A percentile compares a stretch with the other conserved stretches of the same genome.
These are phyloP conservation scores for Tinea semifulvella DNA, from an alignment of 2,888 invertebrate species.

Conservation along the genomic window DNA sequence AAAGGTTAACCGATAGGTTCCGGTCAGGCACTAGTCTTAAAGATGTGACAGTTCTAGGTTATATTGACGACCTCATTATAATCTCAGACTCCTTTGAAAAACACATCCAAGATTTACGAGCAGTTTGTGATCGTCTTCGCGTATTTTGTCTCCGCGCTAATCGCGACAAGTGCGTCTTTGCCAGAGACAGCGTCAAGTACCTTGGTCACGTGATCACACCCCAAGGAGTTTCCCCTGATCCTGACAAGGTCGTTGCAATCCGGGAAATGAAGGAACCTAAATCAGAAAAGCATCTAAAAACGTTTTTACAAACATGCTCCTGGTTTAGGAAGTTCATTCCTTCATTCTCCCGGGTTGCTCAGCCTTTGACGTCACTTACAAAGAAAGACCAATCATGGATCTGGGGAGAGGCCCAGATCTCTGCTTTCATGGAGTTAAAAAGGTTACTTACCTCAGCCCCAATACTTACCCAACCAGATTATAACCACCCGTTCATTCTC, in stretches of 20 bases:
- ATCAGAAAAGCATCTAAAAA: conserved; percentile 19
- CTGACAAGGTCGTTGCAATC: conserved; percentile 22
- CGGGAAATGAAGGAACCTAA: conserved; percentile 17
- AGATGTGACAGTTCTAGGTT: conserved; percentile 21
- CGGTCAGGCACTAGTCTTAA: conserved; percentile 19
- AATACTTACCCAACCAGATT: conserved; percentile 20
- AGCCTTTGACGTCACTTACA: conserved; percentile 23
- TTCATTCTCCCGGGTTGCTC: conserved; percentile 25
- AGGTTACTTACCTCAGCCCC: conserved; percentile 20
- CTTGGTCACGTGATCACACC: conserved; percentile 20
- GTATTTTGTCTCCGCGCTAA: conserved; percentile 24
- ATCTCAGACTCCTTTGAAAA: conserved; percentile 22
- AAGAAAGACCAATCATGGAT: conserved; percentile 24
- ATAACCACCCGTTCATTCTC: conserved; percentile 13
- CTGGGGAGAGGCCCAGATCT: conserved; percentile 22
- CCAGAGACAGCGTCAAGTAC: conserved; percentile 20
- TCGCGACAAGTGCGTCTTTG: conserved; percentile 24
- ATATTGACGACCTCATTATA: conserved; percentile 28
- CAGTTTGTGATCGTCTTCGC: conserved; percentile 23
- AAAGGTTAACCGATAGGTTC: conserved; percentile 27
- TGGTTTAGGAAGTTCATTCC: conserved; percentile 24
- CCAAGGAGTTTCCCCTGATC: conserved; percentile 20
- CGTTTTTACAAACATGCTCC: conserved; percentile 24
- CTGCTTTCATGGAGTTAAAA: conserved; percentile 22
- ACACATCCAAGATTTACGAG: conserved; percentile 24